Conservation (phyloP, 2,113 vertebrate genomes). For the Marcusenius ussheri region DNA sequence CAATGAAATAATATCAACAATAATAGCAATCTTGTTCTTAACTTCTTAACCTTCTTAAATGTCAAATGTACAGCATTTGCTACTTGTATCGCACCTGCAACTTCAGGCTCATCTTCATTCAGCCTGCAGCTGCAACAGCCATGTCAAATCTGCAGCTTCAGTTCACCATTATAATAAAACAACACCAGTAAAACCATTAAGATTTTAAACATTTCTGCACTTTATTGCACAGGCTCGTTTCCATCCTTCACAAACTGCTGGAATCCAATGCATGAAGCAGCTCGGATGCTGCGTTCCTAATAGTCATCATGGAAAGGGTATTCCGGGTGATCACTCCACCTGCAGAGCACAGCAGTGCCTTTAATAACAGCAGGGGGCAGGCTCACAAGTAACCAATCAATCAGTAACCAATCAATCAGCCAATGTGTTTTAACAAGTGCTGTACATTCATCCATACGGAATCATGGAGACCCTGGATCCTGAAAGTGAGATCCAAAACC, state of each 20-base stretch:
- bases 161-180: not conserved
- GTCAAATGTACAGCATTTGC: not conserved
- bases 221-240: not conserved
- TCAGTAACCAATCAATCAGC: not conserved
- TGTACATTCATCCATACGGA: not conserved
- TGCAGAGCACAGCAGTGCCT: constrained; percentile 35
- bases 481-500: not conserved
- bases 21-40: not conserved
- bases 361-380: not conserved
- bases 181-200: not conserved
- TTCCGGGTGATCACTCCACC: constrained; percentile 86
- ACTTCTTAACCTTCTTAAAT: not conserved
- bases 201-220: not conserved
- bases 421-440: not conserved
- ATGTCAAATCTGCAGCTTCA: not conserved
- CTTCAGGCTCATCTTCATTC: not conserved
- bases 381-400: not conserved
- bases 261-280: not conserved
- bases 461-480: not conserved
- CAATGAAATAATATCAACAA: not conserved
- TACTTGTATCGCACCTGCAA: not conserved
- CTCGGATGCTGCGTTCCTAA: constrained; percentile 31
- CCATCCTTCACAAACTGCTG: not conserved
- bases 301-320: constrained; percentile 87
- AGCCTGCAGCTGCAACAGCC: not conserved